Conservation (phyloP, 2,888 invertebrate genomes). For the Zhengitettix transpicula region DNA sequence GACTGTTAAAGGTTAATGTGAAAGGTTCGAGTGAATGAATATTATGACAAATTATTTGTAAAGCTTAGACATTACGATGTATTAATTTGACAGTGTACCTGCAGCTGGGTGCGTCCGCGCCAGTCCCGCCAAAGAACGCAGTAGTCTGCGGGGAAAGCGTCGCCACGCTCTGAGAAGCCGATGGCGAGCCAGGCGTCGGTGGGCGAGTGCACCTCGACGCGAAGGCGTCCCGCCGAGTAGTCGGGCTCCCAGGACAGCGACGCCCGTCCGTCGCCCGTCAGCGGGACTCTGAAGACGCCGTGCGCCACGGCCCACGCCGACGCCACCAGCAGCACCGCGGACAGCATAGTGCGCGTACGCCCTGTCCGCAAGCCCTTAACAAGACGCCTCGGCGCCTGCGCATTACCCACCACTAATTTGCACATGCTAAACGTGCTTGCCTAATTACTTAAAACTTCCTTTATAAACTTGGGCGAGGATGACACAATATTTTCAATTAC, state of each 20-base stretch:
- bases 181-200: conserved; percentile 57
- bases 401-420: too few relatives aligned
- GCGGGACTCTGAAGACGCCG: conserved; percentile 23
- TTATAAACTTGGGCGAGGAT: too few relatives aligned
- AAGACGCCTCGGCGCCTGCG: too few relatives aligned
- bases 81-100: conserved; percentile 29
- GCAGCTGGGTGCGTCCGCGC: conserved; percentile 36
- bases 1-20: too few relatives aligned
- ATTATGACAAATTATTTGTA: too few relatives aligned
- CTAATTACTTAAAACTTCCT: too few relatives aligned
- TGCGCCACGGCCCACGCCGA: background rate
- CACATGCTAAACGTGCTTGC: too few relatives aligned
- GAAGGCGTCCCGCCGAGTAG: conserved; percentile 29
- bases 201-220: conserved; percentile 26
- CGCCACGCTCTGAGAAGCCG: conserved; percentile 73
- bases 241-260: conserved; percentile 32
- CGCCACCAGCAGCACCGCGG: background rate
- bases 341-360: too few relatives aligned
- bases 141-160: conserved; percentile 55
- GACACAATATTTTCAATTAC: too few relatives aligned
- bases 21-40: too few relatives aligned
- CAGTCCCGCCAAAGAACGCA: conserved; percentile 66
- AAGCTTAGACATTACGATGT: too few relatives aligned
- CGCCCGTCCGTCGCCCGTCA: conserved; percentile 23
- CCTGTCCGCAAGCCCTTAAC: too few relatives aligned